phyloP scores from a whole-genome alignment of 1,140 invertebrate genomes.

The Atta colombica region DNA sequence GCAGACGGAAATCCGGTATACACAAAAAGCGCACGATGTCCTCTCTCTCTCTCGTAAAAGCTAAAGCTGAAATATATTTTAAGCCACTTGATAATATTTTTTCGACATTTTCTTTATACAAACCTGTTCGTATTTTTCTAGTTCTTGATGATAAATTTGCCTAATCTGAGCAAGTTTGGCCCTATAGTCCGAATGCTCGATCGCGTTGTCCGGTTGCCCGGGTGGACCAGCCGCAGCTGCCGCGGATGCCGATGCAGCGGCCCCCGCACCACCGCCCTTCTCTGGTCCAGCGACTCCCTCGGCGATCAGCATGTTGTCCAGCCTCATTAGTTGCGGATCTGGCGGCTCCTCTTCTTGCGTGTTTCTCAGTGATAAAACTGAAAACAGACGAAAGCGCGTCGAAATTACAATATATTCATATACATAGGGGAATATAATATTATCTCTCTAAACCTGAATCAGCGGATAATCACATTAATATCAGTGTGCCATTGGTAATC shows the following conservation, averaged over 20 bases:
- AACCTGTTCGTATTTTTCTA: conserved; percentile 99
- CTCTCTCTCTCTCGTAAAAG: not conserved
- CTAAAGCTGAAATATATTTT: not conserved
- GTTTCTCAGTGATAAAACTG: conserved; percentile 97
- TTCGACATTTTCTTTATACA: not conserved
- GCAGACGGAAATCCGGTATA: not conserved
- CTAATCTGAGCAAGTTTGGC: conserved; percentile 99
- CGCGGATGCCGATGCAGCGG: conserved; percentile 95
- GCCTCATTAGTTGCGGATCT: conserved; percentile 99
- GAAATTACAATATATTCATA: not conserved
- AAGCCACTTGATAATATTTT: not conserved
- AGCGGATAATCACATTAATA: no score
- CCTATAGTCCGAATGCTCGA: conserved; percentile 99
- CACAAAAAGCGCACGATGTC: not conserved
- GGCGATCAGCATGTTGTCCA: conserved; percentile 99
- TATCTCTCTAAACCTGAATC: not conserved
- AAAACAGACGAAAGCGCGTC: conserved; percentile 71
- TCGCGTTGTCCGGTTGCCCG: conserved; percentile 96
- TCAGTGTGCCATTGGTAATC: no score
- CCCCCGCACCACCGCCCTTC: conserved; percentile 97
- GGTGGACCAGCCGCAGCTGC: conserved; percentile 92
- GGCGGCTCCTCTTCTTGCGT: conserved; percentile 99
- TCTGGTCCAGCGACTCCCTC: conserved; percentile 99
- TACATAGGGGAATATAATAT: not conserved
- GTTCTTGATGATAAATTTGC: conserved; percentile 99